Base-by-base conservation (phyloP, 2,113 vertebrate species). In the Lophotis ruficrista region DNA sequence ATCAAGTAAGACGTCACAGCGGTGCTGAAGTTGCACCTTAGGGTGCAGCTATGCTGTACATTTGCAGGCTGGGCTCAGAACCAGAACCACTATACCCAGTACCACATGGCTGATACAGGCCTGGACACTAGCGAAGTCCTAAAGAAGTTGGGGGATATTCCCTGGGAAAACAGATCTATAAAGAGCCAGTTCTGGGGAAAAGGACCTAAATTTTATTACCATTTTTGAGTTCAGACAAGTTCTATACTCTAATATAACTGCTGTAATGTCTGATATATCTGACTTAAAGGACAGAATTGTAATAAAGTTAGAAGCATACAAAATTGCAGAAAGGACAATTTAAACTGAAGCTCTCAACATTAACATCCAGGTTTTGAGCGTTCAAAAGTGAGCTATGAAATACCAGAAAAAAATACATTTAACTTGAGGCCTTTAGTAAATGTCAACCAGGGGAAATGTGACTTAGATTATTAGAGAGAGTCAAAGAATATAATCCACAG, bases 401-500 rank as follows among this genome's bases (percentile, higher is more conserved):
- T 71, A 82, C 28, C 80, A 95, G 89, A 84, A 95, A 92, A 95
- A 94, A 93, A 76, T 35, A 75, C 53, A 77, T 93, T 79, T 93
- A 91, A 95, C 83, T 96, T 71, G 87, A 96, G 84, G 91, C 91
- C 93, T 93, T 94, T 93, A 50, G 84, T 94, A 97, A 97, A 97
- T 94, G 94, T 94, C 95, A 95, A 80, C 95, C 84, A 92, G 58
- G 96, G 95, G 71, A 97, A 97, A 95, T 78, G 87, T 73, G 87
- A 96, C 93, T 92, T 84, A 89, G 90, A 94, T 96, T 96, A 93
- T 96, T 95, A 96, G 77, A 92, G 62, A 70, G 81, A 95, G 66
- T 91, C 96, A 91, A 96, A 95, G 91, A 97, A 97, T 97, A 95
- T 91, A 94, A 97, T 93, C 94, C 94, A 94, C 93, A 87, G 80